Evolutionary conservation across 2,113 vertebrate species (phyloP), one percentile per base, ranked within the genome.

Genomic region (Psittacula cyanocephala): DNA sequence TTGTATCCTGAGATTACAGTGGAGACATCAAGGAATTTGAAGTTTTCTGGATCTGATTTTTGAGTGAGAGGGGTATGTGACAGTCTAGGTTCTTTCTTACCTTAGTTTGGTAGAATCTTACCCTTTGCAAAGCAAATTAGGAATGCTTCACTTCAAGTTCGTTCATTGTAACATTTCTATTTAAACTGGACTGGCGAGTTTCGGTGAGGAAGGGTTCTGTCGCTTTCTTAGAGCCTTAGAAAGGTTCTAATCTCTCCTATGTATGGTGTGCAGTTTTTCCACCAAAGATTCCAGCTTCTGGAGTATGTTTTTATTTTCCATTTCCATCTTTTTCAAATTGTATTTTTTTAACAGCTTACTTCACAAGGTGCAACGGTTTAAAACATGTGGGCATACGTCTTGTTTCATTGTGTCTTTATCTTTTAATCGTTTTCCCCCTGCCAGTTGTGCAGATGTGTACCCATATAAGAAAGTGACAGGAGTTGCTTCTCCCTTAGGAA

Each of bases 51-150:
- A 90, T 63, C 68, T 57, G 47, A 65, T 76, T 88, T 91, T 86
- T 88, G 49, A 91, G 28, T 88, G 68, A 64, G 60, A 93, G 88
- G 75, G 63, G 59, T 90, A 76, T 72, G 91, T 95, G 86, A 55
- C 80, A 88, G 63, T 67, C 69, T 65, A 62, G n/a, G 71, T 72
- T 90, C 23, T 86, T 82, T 80, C 49, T 23, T 71, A 64, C 53
- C 33, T 69, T 35, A 69, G 62, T 60, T 76, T 82, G 71, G 35
- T 72, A 55, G 49, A 50, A 79, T 77, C 52, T 69, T 50, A 37
- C n/a, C n/a, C 37, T 85, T 95, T 35, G 17, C 22, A 72, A 77
- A 81, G 57, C 22, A 64, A 46, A 46, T 76, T 35, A 59, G 57
- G 37, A 70, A 47, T 4, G 27, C 15, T 60, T 94, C 47, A 41